Conservation (phyloP, 2,797 vertebrate species). For the Hydrocynus forskahlii region DNA sequence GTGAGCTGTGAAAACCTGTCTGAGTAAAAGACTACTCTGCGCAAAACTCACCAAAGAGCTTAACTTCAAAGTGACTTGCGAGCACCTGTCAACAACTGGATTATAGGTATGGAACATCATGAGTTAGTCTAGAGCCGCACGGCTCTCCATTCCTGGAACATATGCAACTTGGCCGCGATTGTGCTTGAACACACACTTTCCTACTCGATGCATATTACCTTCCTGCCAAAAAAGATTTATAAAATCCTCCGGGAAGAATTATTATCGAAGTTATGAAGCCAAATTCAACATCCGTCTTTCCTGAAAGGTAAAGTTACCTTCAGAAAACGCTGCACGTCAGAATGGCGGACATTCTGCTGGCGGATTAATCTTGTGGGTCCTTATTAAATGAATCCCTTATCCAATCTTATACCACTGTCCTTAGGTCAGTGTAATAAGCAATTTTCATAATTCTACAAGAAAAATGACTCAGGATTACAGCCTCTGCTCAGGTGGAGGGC, state of each 20-base stretch:
- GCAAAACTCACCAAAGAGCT: conserved; percentile 71
- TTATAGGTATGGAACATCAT: conserved; percentile 67
- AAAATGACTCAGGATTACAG: conserved; percentile 49
- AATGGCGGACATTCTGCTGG: conserved; percentile 49
- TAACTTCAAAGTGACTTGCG: conserved; percentile 73
- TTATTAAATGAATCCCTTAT: conserved; percentile 72
- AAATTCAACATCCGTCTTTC: conserved; percentile 74
- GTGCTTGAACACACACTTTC: conserved; percentile 56
- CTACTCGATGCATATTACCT: conserved; percentile 60
- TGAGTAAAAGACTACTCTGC: conserved; percentile 67
- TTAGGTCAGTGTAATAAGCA: conserved; percentile 59
- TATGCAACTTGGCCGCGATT: conserved; percentile 57
- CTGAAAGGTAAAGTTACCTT: conserved; percentile 76
- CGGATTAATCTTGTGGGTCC: conserved; percentile 67
- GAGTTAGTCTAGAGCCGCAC: conserved; percentile 59
- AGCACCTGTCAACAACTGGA: conserved; percentile 74
- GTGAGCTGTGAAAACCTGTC: conserved; percentile 75
- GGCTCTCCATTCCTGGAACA: conserved; percentile 54
- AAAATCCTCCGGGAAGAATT: conserved; percentile 64
- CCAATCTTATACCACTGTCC: conserved; percentile 63
- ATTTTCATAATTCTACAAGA: conserved; percentile 58
- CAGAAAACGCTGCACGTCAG: conserved; percentile 64
- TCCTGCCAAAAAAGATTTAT: conserved; percentile 70
- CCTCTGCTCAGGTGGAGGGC: conserved; percentile 41
- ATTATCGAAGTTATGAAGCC: conserved; percentile 64